Conservation (phyloP, 2,113 vertebrate genomes). For the Ploceus nigricollis region DNA sequence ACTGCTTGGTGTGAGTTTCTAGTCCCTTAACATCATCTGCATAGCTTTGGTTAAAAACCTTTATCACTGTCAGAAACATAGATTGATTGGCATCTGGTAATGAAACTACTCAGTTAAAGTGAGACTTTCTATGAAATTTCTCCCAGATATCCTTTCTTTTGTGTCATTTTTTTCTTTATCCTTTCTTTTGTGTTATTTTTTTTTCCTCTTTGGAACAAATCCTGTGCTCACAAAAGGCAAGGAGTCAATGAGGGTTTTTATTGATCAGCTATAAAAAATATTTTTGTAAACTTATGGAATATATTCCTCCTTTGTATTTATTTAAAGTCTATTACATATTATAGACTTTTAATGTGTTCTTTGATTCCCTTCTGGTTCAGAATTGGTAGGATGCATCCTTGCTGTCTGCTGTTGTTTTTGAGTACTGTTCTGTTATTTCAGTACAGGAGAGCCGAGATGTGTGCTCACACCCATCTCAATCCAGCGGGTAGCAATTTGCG, state of each 20-base stretch:
- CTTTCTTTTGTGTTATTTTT: not conserved
- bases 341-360: not conserved
- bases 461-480: not conserved
- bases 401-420: slow-evolving; percentile 21
- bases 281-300: not conserved
- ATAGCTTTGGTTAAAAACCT: not conserved
- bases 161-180: not conserved
- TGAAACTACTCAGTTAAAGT: not conserved
- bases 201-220: not conserved
- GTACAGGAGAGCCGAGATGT: not conserved
- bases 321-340: slow-evolving; percentile 37
- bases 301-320: not conserved
- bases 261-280: not conserved
- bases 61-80: not conserved
- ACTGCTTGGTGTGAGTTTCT: not conserved
- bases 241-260: not conserved
- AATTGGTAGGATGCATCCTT: slow-evolving; percentile 2
- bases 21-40: not conserved
- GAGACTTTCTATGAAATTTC: not conserved
- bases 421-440: slow-evolving; percentile 22
- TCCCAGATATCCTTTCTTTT: not conserved
- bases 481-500: slow-evolving; percentile 9
- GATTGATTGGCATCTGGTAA: not conserved
- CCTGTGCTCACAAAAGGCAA: not conserved
- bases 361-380: not conserved